phyloP scores from a whole-genome alignment of 2,888 invertebrate species.

The Congeria kusceri region DNA sequence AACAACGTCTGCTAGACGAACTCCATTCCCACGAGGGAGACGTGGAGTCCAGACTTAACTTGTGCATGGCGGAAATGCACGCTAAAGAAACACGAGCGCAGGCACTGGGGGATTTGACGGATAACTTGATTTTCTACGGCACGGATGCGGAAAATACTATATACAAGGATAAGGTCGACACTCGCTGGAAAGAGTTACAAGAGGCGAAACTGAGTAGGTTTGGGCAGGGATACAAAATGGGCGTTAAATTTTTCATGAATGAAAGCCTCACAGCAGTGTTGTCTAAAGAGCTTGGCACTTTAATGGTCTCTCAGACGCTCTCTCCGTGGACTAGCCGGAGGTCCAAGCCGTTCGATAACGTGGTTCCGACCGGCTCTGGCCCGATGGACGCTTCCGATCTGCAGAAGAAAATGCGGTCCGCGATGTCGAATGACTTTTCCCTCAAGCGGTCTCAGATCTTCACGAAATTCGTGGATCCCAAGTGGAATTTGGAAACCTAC shows the following conservation, averaged over 20 bases:
- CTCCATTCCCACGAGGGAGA: slow-evolving; percentile 48
- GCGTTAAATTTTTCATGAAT: slow-evolving; percentile 54
- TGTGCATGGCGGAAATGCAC: slow-evolving; percentile 32
- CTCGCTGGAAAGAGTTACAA: slow-evolving; percentile 51
- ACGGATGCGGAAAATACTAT: slow-evolving; percentile 54
- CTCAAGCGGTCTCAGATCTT: slow-evolving; percentile 56
- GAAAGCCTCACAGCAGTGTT: slow-evolving; percentile 40
- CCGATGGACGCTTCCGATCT: slow-evolving; percentile 35
- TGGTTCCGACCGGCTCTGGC: slow-evolving; percentile 26
- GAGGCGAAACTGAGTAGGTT: slow-evolving; percentile 57
- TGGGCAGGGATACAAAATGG: slow-evolving; percentile 59
- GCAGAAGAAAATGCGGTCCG: slow-evolving; percentile 47
- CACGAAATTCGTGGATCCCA: slow-evolving; percentile 58
- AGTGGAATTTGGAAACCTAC: slow-evolving; percentile 63
- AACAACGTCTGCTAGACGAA: slow-evolving; percentile 47
- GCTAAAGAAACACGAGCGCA: slow-evolving; percentile 51
- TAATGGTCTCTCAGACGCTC: slow-evolving; percentile 53
- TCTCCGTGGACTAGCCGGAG: slow-evolving; percentile 61
- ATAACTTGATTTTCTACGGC: slow-evolving; percentile 50
- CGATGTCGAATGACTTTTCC: slow-evolving; percentile 61
- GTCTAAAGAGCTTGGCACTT: slow-evolving; percentile 45
- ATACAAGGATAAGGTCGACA: slow-evolving; percentile 37
- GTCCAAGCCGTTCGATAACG: slow-evolving; percentile 37
- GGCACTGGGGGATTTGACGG: slow-evolving; percentile 42
- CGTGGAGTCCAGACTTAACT: slow-evolving; percentile 29